Conservation (phyloP, 2,888 invertebrate genomes). For the Nineta flava region DNA sequence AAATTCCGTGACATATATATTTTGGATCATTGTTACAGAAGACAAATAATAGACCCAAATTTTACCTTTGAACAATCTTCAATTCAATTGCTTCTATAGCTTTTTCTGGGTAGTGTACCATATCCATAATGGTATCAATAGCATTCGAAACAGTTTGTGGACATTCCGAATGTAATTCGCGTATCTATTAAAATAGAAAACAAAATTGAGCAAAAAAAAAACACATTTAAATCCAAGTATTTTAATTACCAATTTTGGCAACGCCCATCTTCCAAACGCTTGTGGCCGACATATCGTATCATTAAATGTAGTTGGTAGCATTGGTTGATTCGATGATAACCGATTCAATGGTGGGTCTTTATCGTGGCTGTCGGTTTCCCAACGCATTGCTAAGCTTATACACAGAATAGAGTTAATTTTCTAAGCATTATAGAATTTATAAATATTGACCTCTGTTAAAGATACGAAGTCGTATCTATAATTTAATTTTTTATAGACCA, state of each 20-base stretch:
- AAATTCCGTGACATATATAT: too few species aligned
- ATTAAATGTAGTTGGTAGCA: conserved; percentile 25
- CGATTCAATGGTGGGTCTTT: conserved; percentile 22
- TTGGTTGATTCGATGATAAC: conserved; percentile 26
- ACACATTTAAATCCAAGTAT: background rate
- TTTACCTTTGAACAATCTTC: conserved; percentile 26
- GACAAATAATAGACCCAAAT: too few species aligned
- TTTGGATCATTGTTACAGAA: too few species aligned
- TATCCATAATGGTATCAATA: conserved; percentile 27
- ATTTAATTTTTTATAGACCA: too few species aligned
- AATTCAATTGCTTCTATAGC: conserved; percentile 26
- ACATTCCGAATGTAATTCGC: conserved; percentile 25
- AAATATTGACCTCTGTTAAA: too few species aligned
- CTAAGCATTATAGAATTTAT: background rate
- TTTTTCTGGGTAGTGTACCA: conserved; percentile 29
- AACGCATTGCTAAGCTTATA: conserved; percentile 16
- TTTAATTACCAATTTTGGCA: conserved; percentile 25
- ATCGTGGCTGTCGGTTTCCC: conserved; percentile 19
- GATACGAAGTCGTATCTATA: background rate
- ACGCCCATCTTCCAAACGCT: conserved; percentile 28
- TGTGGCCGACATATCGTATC: conserved; percentile 27
- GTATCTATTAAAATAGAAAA: conserved; percentile 18
- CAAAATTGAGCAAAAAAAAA: background rate
- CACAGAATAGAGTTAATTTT: too few species aligned
- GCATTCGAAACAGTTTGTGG: conserved; percentile 23